A percentile compares a stretch with the other conserved stretches of the same genome.
Conservation (phyloP, 2,888 invertebrate genomes). For the Drosophila paranaensis region DNA sequence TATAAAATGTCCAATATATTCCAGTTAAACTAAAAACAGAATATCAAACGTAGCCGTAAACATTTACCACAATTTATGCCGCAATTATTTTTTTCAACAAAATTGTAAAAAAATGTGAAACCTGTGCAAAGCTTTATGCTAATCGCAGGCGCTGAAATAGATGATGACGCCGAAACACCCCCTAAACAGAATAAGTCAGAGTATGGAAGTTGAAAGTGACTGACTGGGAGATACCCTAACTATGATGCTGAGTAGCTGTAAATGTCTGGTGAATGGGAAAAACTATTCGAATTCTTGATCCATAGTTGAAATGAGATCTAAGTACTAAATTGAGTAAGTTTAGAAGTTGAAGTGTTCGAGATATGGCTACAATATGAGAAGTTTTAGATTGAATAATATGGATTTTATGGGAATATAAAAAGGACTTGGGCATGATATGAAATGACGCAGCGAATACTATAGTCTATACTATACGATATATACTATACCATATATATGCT, state of each 20-base stretch:
- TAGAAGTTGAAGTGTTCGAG: neutral
- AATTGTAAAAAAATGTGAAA: constrained; percentile 25
- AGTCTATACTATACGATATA: too few relatives aligned
- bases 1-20: constrained; percentile 36
- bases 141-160: constrained; percentile 55
- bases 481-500: too few relatives aligned
- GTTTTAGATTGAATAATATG: neutral
- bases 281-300: neutral
- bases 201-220: too few relatives aligned
- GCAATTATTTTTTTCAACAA: constrained; percentile 61
- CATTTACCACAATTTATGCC: constrained; percentile 70
- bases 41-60: constrained; percentile 45
- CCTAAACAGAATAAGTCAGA: constrained; percentile 1
- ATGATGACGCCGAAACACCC: constrained; percentile 32
- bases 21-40: constrained; percentile 20
- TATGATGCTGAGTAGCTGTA: too few relatives aligned
- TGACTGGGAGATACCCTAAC: neutral
- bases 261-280: neutral
- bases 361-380: neutral
- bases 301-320: neutral
- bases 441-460: too few relatives aligned
- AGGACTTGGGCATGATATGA: too few relatives aligned
- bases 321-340: neutral
- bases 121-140: constrained; percentile 46
- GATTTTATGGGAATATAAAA: neutral